Conservation (phyloP, 1,140 invertebrate species). For the Acromyrmex charruanus region DNA sequence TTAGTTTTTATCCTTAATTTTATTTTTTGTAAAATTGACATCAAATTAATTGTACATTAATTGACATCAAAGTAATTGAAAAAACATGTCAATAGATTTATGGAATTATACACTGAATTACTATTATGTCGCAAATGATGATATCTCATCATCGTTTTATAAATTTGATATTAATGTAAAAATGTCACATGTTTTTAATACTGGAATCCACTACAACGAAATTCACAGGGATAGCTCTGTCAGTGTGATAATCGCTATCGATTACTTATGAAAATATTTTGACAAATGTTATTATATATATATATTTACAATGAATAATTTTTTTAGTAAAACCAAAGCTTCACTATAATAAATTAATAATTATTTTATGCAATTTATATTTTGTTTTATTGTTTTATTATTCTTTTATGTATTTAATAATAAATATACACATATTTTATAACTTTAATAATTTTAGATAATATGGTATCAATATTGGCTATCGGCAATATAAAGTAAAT, state of each 20-base stretch:
- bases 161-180: slow-evolving; percentile 29
- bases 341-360: neutral
- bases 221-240: slow-evolving; percentile 23
- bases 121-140: neutral
- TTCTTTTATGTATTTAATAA: neutral
- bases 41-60: neutral
- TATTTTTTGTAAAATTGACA: slow-evolving; percentile 17
- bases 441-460: neutral
- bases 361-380: neutral
- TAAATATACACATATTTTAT: neutral
- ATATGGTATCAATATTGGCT: neutral
- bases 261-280: slow-evolving; percentile 9
- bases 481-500: neutral
- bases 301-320: neutral
- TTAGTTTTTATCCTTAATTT: neutral
- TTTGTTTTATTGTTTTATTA: slow-evolving; percentile 1
- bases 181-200: neutral
- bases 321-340: neutral
- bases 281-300: neutral
- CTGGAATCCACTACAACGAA: slow-evolving; percentile 16
- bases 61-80: neutral
- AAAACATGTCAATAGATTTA: slow-evolving; percentile 1
- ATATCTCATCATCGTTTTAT: neutral
- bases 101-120: neutral
- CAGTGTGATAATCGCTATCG: neutral